phyloP scores from a whole-genome alignment of 2,888 invertebrate species.

The Podotricha telesiphe region DNA sequence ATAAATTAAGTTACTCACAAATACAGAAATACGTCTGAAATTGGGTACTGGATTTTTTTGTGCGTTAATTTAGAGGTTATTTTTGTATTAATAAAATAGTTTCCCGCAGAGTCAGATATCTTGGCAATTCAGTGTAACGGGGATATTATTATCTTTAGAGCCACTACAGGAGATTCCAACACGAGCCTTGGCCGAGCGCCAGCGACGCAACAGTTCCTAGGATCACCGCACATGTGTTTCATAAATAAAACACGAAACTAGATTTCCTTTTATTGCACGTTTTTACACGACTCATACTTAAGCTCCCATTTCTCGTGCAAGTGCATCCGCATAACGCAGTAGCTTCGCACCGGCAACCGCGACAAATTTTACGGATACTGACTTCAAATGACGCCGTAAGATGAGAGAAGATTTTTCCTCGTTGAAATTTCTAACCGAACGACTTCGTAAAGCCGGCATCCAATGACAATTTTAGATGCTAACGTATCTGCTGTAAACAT shows the following conservation, averaged over 20 bases:
- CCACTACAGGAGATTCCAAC: conserved; percentile 61
- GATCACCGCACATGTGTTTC: conserved; percentile 54
- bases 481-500: conserved; percentile 51
- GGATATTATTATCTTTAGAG: conserved; percentile 65
- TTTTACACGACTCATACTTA: conserved; percentile 40
- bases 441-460: conserved; percentile 56
- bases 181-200: conserved; percentile 69
- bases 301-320: conserved; percentile 42
- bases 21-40: neutral
- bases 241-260: conserved; percentile 40
- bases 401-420: conserved; percentile 69
- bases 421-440: conserved; percentile 71
- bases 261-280: conserved; percentile 39
- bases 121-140: conserved; percentile 50
- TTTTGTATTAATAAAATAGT: too few species aligned
- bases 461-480: conserved; percentile 56
- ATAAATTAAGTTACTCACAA: conserved; percentile 3
- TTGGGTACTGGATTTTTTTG: conserved; percentile 2
- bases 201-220: conserved; percentile 73
- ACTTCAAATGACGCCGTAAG: conserved; percentile 63
- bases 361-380: conserved; percentile 78
- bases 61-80: conserved; percentile 37
- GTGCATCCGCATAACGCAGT: conserved; percentile 48
- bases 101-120: conserved; percentile 49
- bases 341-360: conserved; percentile 59